phyloP scores from a whole-genome alignment of 2,797 vertebrate genomes.

The Galago senegalensis region DNA sequence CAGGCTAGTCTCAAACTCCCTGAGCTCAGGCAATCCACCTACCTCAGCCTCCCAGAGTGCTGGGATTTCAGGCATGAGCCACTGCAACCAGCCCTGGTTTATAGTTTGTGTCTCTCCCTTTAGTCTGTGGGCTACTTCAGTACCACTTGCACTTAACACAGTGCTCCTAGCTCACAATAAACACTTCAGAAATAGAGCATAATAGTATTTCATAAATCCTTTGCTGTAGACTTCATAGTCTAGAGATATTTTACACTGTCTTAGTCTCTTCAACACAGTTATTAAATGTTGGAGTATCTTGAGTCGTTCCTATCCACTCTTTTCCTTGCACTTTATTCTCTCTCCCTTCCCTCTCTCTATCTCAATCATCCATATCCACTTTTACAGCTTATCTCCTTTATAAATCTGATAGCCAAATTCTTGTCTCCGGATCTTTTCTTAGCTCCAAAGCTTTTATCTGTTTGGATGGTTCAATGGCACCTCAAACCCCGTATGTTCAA shows the following conservation, averaged over 20 bases:
- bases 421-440: conserved; percentile 29
- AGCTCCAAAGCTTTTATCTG: conserved; percentile 16
- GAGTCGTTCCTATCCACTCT: neutral
- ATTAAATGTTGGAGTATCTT: conserved; percentile 7
- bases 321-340: neutral
- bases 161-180: neutral
- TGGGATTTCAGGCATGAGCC: too few species aligned
- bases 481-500: neutral
- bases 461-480: neutral
- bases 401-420: conserved; percentile 1
- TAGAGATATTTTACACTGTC: neutral
- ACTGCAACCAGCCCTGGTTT: neutral
- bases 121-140: conserved; percentile 23
- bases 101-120: conserved; percentile 12
- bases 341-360: neutral
- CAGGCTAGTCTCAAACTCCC: too few species aligned
- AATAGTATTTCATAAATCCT: neutral
- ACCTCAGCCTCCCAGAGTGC: too few species aligned
- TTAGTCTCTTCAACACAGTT: neutral
- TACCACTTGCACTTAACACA: neutral
- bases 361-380: neutral
- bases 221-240: conserved; percentile 36
- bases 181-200: conserved; percentile 34
- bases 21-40: too few species aligned
- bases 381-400: neutral